Base-by-base conservation (phyloP, 2,888 invertebrate species). In the Lottia scabra region DNA sequence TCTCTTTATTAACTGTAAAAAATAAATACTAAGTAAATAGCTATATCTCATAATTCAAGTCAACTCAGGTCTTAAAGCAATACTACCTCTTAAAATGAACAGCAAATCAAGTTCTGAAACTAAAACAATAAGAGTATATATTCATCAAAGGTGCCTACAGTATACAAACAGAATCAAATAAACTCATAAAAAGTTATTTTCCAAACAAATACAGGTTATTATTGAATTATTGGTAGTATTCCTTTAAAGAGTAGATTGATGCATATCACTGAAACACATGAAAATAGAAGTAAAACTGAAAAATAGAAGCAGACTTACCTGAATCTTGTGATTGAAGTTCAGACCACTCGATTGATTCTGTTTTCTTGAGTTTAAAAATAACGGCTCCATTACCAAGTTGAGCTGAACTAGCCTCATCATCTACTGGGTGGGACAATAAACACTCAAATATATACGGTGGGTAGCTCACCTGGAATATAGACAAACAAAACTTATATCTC, bases 401-500 rank as follows among this genome's bases (percentile, higher is more conserved):
- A 81, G 94, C 94, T 79, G 91, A 92, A 84, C 94, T 94, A 79
- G 91, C 90, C 23, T 91, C 90, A 70, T 92, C 92, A 81, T 93
- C 90, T 1, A 95, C 92, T 12, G 92, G 89, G 70, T 92, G 90
- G 77, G 91, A 89, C n/a, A 95, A 90, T 85, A 95, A 93, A 62
- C 93, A 90, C 91, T 96, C 96, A 84, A 95, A 94, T 72, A 95
- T 91, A 85, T 93, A 94, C 6, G 94, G 94, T 38, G 92, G 92
- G 84, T 92, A 94, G 82, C 93, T 92, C 0, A 93, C 93, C 92
- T 92, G 77, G 13, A 83, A 83, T 76, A 30, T 72, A 8, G 68
- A 71, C 56, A 63, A 8, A 6, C 44, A 45, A 70, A 44, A 10
- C 3, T 38, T 15, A 8, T 16, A 4, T 65, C 15, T 26, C n/a